Evolutionary conservation across 2,113 vertebrate species (phyloP).

Genomic region (Dinomys branickii): DNA sequence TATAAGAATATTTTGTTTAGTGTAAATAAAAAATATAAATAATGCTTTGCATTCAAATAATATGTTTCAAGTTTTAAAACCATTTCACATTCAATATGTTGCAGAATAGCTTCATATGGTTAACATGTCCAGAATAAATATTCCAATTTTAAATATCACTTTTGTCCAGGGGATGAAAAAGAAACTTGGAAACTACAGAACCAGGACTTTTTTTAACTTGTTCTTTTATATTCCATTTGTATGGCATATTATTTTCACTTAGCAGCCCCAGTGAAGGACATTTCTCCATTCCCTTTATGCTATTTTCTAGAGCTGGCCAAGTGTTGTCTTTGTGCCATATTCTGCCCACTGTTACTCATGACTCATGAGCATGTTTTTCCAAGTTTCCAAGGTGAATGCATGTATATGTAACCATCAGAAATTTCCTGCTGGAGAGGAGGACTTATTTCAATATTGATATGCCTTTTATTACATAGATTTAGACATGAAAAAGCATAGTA

Average conservation of each 20-base stretch:
- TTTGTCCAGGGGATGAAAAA: background rate
- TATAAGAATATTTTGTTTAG: background rate
- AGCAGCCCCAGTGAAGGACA: background rate
- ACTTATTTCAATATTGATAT: background rate
- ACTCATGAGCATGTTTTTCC: background rate
- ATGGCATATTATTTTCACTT: background rate
- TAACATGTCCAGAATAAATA: background rate
- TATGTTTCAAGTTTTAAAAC: background rate
- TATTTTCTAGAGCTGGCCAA: background rate
- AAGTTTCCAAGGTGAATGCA: background rate
- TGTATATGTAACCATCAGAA: background rate
- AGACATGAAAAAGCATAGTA: background rate
- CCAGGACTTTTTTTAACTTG: background rate
- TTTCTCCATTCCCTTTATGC: background rate
- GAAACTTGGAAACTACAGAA: background rate
- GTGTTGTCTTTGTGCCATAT: background rate
- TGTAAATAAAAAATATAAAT: background rate
- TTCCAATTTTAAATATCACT: background rate
- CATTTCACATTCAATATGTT: background rate
- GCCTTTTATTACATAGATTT: background rate
- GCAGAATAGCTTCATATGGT: background rate
- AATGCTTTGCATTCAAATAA: conserved; percentile 2
- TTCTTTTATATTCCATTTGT: background rate
- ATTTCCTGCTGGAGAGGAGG: background rate
- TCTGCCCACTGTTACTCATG: background rate